Base-by-base conservation (phyloP, 2,888 invertebrate genomes). In the Saturnia pavonia region DNA sequence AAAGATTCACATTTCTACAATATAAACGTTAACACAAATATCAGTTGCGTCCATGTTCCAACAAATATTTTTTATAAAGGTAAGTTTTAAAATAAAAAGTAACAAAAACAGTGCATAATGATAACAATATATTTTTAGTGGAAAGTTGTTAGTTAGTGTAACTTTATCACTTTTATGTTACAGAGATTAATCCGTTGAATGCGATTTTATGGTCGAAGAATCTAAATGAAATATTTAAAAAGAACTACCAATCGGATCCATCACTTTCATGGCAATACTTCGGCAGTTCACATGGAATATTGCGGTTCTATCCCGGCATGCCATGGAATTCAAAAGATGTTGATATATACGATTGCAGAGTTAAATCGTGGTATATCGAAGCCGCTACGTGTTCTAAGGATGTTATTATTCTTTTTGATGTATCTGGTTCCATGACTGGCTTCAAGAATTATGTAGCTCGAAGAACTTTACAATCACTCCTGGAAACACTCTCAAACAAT, bases 301-400 rank as follows among this genome's bases (percentile, higher is more conserved):
- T 99, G 80, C 94, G 99, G 11, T 97, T 98, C 85, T 99, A 96
- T 92, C 99, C 99, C 69, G 97, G 96, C 1, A 95, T 96, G 88
- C 95, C 95, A 27, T 97, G 97, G 97, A 91, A 89, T 63, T 82
- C 80, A 70, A 83, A 85, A 16, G 78, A 78, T 16, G 84, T 85
- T 0, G 98, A 99, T 86, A 95, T 97, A 1, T 99, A 98, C 88
- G 99, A 99, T 88, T 99, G 98, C 82, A 95, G 99, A 70, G 96
- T 97, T 66, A 95, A 97, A 72, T 97, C 98, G 63, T 99, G 99
- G 99, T 99, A 98, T 87, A 98, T 99, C 76, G 98, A 99, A 92
- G 99, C 99, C 0, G 98, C 99, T 0, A 99, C 99, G 0, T 99
- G 99, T 82, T 98, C 99, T 12, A 99, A 99, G 91, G 99, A 99